These are phyloP conservation scores for Dolichotis patagonum DNA, from an alignment of 2,113 vertebrate genomes.

Conservation along the genomic window DNA sequence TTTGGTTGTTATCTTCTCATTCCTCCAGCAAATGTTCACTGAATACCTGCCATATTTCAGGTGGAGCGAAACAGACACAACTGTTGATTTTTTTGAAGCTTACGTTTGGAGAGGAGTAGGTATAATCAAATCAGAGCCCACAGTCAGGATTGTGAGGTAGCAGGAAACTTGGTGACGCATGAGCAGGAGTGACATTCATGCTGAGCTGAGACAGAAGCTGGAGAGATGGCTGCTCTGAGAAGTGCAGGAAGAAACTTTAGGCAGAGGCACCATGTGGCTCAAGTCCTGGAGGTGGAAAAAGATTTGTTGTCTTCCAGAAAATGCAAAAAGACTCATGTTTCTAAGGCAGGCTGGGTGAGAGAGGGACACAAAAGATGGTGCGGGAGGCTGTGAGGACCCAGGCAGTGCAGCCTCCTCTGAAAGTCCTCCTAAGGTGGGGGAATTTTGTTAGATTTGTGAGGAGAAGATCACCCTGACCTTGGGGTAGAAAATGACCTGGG, in stretches of 20 bases:
- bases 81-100: background rate
- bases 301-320: background rate
- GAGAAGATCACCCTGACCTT: background rate
- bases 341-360: background rate
- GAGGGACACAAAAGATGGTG: background rate
- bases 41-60: background rate
- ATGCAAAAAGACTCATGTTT: background rate
- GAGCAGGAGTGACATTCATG: background rate
- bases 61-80: background rate
- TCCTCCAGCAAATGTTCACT: background rate
- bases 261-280: background rate
- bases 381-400: background rate
- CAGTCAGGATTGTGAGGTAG: background rate
- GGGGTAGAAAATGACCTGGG: background rate
- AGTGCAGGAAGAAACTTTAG: background rate
- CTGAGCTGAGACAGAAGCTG: background rate
- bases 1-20: background rate
- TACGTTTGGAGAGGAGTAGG: background rate
- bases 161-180: background rate
- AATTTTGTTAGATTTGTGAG: background rate
- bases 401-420: background rate
- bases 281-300: background rate
- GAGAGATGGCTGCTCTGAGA: background rate
- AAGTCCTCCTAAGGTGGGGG: background rate
- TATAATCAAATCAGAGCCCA: background rate